Evolutionary conservation across 2,888 invertebrate species (phyloP).

Genomic region (Agonopterix arenella): DNA sequence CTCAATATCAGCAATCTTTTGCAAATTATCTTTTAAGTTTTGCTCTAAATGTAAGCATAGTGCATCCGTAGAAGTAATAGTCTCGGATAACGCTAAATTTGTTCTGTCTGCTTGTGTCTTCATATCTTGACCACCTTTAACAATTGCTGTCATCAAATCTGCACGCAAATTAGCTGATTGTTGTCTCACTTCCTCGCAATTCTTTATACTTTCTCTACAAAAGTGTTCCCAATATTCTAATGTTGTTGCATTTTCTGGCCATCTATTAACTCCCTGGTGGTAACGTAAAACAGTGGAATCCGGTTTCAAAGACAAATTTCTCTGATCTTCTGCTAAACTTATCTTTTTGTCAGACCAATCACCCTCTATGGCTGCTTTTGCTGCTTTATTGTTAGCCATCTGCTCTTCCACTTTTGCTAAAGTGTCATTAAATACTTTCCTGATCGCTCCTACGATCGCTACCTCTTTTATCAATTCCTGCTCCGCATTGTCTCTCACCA

Average conservation of each 20-base stretch:
- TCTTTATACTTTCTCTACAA: conserved; percentile 84
- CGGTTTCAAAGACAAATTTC: conserved; percentile 80
- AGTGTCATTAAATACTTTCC: conserved; percentile 78
- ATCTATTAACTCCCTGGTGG: conserved; percentile 87
- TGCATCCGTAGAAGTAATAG: conserved; percentile 85
- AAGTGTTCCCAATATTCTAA: conserved; percentile 90
- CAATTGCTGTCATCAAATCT: conserved; percentile 82
- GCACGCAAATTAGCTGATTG: conserved; percentile 82
- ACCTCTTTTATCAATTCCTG: conserved; percentile 87
- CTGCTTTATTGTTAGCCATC: conserved; percentile 84
- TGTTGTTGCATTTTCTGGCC: conserved; percentile 83
- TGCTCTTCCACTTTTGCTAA: conserved; percentile 82
- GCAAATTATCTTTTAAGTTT: conserved; percentile 82
- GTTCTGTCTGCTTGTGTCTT: conserved; percentile 89
- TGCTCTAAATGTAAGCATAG: conserved; percentile 82
- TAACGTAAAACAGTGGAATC: conserved; percentile 81
- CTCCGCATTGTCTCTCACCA: conserved; percentile 87
- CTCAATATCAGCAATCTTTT: conserved; percentile 86
- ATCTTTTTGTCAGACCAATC: conserved; percentile 94
- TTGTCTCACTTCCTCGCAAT: conserved; percentile 85
- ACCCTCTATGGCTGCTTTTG: conserved; percentile 86
- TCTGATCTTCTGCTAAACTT: conserved; percentile 82
- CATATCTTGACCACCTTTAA: conserved; percentile 88
- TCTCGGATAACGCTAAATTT: conserved; percentile 83
- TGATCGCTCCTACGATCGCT: conserved; percentile 84